Conservation (phyloP, 2,797 vertebrate genomes). For the Discoglossus pictus region DNA sequence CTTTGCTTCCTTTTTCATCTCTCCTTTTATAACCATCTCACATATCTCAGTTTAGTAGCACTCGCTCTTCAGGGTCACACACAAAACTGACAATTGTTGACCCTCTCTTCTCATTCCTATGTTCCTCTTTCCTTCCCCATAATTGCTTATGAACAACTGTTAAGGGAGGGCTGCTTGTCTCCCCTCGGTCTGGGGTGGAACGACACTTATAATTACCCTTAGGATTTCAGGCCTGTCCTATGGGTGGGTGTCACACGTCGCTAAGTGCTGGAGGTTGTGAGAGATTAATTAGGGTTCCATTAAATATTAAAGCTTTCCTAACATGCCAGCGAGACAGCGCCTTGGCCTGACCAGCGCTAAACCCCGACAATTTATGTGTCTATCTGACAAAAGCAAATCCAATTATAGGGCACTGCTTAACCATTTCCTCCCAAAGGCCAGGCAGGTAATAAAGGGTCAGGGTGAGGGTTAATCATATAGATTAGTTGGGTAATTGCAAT, state of each 20-base stretch:
- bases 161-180: not conserved
- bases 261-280: slow-evolving; percentile 72
- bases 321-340: slow-evolving; percentile 60
- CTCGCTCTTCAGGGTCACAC: slow-evolving; percentile 26
- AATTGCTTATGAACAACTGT: slow-evolving; percentile 5
- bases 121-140: not conserved
- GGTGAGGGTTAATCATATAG: slow-evolving; percentile 4
- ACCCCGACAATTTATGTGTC: slow-evolving; percentile 75
- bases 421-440: slow-evolving; percentile 6
- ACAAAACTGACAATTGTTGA: slow-evolving; percentile 8
- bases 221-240: slow-evolving; percentile 49
- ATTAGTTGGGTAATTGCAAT: too few species aligned
- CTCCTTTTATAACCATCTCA: not conserved
- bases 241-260: slow-evolving; percentile 72
- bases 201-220: slow-evolving; percentile 26
- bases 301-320: slow-evolving; percentile 79
- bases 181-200: not conserved
- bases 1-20: not conserved
- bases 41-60: not conserved
- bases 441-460: not conserved
- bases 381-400: slow-evolving; percentile 73
- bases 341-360: slow-evolving; percentile 72
- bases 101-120: slow-evolving; percentile 6
- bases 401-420: slow-evolving; percentile 67
- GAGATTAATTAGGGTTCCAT: slow-evolving; percentile 80